These are phyloP conservation scores for Colletes collaris DNA, from an alignment of 2,888 invertebrate genomes.

Conservation along the genomic window DNA sequence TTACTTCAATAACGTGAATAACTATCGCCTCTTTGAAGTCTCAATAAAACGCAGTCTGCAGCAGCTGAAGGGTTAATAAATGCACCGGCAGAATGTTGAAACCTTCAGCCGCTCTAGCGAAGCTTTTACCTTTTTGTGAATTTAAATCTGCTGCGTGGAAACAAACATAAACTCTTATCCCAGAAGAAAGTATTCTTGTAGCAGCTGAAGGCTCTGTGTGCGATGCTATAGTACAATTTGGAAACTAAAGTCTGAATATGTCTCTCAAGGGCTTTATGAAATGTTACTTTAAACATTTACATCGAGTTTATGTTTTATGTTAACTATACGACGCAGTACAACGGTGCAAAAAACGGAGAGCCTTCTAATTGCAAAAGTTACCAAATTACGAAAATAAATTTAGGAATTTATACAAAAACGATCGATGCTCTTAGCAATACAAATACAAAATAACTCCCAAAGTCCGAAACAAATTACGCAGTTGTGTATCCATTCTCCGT, in stretches of 20 bases:
- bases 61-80: no score
- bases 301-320: not conserved
- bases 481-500: conserved; percentile 37
- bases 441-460: conserved; percentile 30
- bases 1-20: not conserved
- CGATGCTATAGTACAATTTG: conserved; percentile 1
- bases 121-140: not conserved
- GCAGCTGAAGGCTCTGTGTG: conserved; percentile 23
- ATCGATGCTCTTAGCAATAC: not conserved
- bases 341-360: not conserved
- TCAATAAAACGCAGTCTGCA: no score
- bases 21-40: not conserved
- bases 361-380: conserved; percentile 1
- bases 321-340: no score
- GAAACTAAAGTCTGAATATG: not conserved
- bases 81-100: no score
- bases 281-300: not conserved
- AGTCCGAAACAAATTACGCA: conserved; percentile 33
- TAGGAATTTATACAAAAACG: conserved; percentile 16
- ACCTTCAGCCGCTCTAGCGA: not conserved
- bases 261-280: not conserved
- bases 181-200: not conserved
- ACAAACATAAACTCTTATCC: not conserved
- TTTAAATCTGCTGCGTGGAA: not conserved
- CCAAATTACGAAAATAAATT: conserved; percentile 21